Evolutionary conservation across 2,797 vertebrate genomes (phyloP).

Genomic region (Prionace glauca): DNA sequence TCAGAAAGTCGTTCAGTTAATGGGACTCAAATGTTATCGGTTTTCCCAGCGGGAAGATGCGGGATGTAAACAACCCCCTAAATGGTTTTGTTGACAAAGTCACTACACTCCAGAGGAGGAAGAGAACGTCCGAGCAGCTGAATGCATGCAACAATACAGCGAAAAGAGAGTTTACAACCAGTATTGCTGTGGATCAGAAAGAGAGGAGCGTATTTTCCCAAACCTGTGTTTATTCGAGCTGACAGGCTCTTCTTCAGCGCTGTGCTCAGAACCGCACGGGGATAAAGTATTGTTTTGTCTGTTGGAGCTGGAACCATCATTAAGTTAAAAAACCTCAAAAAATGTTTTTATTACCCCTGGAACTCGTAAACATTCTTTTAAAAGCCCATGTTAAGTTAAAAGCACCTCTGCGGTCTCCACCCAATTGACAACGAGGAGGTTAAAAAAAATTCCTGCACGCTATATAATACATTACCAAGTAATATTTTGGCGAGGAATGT

Average conservation of each 20-base stretch:
- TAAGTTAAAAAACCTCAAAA: background rate
- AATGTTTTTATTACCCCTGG: background rate
- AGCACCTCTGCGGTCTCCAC: background rate
- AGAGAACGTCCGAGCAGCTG: background rate
- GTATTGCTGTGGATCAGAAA: background rate
- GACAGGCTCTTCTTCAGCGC: background rate
- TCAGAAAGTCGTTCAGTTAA: background rate
- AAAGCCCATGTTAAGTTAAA: background rate
- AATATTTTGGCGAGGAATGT: background rate
- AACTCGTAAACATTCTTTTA: constrained; percentile 1
- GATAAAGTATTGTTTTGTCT: constrained; percentile 6
- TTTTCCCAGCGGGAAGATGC: background rate
- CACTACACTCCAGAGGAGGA: background rate
- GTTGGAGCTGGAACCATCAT: background rate
- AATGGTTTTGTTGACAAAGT: background rate
- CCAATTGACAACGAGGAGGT: background rate
- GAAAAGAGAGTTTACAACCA: background rate
- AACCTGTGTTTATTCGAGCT: background rate
- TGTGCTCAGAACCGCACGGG: background rate
- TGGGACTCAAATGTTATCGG: background rate
- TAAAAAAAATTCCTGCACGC: background rate
- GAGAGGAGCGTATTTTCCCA: background rate
- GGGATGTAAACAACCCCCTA: background rate
- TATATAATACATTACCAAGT: background rate
- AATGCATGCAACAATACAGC: background rate